Base-by-base conservation (phyloP, 2,113 vertebrate species). In the Meleagris gallopavo region DNA sequence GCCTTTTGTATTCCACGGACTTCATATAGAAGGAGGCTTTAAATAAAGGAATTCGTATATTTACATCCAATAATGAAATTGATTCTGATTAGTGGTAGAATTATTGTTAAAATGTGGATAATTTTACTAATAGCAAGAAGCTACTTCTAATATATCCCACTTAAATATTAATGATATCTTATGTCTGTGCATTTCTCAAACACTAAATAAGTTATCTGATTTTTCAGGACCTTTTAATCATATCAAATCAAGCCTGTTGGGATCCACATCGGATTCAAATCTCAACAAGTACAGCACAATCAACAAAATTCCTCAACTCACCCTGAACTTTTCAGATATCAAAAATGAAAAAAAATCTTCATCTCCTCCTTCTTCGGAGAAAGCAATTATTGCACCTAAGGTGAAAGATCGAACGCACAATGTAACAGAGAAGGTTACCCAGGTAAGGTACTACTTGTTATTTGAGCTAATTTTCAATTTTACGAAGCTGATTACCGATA, bases 281-380 rank as follows among this genome's bases (percentile, higher is more conserved):
- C 99, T 99, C 97, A 99, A 99, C 98, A 99, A 98, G 97, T 99
- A 99, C 96, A 99, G 98, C 98, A 99, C 99, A 97, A 99, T 99
- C 98, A 98, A 98, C 98, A 99, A 99, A 98, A 99, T 99, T 96
- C 99, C 99, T 50, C 99, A 99, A 88, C 99, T 99, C 83, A 99
- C 99, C 30, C 97, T 99, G 97, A 99, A 99, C 98, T 99, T 99
- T 98, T 98, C 99, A 32, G 99, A 99, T 95, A 97, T 98, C 94
- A 98, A 98, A 98, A 98, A 97, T 72, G 99, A 99, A 80, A 99
- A 99, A 98, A 99, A 99, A 97, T 97, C 98, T 50, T 98, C 99
- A 93, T 99, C 99, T 45, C 98, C 99, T 66, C 99, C 99, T 73
- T 98, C 99, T 85, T 99, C 99, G 0, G 99, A 99, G 96, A 99